Evolutionary conservation across 2,888 invertebrate species (phyloP), one percentile per base, ranked within the genome.

Genomic region (Apamea sordens): DNA sequence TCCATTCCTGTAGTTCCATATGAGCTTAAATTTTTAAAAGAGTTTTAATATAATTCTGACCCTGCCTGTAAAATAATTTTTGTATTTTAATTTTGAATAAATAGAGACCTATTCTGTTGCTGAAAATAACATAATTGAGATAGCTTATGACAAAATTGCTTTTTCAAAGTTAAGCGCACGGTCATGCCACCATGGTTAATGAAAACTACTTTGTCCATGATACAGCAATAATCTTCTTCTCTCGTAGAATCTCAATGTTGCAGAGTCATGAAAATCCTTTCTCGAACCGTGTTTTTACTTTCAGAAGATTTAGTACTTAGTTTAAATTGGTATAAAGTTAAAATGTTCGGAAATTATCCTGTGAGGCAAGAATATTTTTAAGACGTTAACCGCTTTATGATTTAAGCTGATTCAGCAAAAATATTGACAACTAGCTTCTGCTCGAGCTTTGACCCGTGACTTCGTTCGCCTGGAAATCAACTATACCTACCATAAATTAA

Each of bases 11-110:
- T 92, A 32, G 47, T 41, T 18, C 97, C 97, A 95, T 96, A 96
- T 8, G 93, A 91, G 1, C 90, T 91, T 72, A 97, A 91, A 91
- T 94, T 97, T 86, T 97, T 97, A 71, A 98, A 91, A 0, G 97
- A 94, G 90, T 98, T 97, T 4, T 95, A 95, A 28, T 97, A 97
- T 1, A 98, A 88, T 89, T 97, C 97, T 44, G 92, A 84, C 10
- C 97, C 97, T 69, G 95, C 96, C 95, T 95, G 70, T 4, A 83
- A 84, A 13, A 18, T n/a, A 36, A 36, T 36, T 36, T 36, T 36
- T 36, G 36, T 36, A 36, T 36, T 36, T 36, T 4, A 36, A 28
- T n/a, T 72, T 50, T 50, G 3, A 50, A 10, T 41, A 18, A n/a
- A 50, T 21, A 47, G 21, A 10, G 21, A 21, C 28, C 11, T 32